A percentile compares a stretch with the other conserved stretches of the same genome.
Evolutionary conservation across 2,888 invertebrate genomes (phyloP).

Genomic region (Perizoma affinitatum): DNA sequence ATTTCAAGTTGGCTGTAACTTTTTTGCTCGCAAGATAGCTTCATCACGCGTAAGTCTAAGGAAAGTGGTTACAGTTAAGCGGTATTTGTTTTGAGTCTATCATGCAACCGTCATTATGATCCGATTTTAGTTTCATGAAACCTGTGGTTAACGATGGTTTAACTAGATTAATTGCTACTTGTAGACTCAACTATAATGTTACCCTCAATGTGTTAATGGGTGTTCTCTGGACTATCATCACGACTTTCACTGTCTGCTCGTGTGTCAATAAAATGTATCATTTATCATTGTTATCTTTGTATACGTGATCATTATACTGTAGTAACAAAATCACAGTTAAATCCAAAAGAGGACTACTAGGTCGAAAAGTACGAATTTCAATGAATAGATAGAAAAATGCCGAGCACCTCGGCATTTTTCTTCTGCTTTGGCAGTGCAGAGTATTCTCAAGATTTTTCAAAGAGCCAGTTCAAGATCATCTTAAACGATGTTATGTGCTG

Average conservation of each 20-base stretch:
- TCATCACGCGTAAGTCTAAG: conserved; percentile 20
- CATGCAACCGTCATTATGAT: conserved; percentile 48
- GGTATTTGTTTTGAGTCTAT: conserved; percentile 56
- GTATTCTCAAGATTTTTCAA: no score
- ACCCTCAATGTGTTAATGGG: conserved; percentile 58
- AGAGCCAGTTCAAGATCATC: no score
- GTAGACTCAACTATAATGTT: conserved; percentile 45
- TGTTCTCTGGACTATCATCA: conserved; percentile 50
- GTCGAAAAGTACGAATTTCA: no score
- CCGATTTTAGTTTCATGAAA: conserved; percentile 43
- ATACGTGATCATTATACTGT: background rate
- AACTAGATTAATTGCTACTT: conserved; percentile 57
- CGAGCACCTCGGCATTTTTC: no score
- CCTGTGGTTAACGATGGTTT: conserved; percentile 46
- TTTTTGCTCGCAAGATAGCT: conserved; percentile 24
- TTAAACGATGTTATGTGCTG: no score
- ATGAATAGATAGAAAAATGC: no score
- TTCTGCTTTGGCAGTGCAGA: no score
- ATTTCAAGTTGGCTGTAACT: conserved; percentile 3
- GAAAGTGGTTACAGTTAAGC: conserved; percentile 41
- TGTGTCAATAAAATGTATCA: conserved; percentile 46
- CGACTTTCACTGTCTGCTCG: conserved; percentile 56
- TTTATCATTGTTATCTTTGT: conserved; percentile 6
- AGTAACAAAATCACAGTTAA: no score
- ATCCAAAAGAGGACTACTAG: no score